phyloP scores from a whole-genome alignment of 2,888 invertebrate species.

The Drosophila paranaensis region DNA sequence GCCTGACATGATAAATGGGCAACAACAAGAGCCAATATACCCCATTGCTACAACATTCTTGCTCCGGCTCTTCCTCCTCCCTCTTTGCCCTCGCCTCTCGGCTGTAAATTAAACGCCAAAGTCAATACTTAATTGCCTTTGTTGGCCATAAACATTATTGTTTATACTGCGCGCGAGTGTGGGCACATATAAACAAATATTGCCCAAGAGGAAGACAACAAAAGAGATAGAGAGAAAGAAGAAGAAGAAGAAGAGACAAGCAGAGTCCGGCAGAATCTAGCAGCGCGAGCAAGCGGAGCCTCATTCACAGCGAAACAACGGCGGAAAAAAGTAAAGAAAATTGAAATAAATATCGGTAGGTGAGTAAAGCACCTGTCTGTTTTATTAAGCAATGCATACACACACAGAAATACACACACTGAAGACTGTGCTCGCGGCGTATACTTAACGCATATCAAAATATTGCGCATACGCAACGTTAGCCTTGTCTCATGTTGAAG shows the following conservation, averaged over 20 bases:
- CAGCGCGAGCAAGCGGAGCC: too few relatives aligned
- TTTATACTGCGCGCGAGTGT: constrained; percentile 41
- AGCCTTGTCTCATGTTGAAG: background rate
- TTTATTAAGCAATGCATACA: constrained; percentile 11
- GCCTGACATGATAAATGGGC: constrained; percentile 23
- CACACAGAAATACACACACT: background rate
- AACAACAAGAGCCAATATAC: constrained; percentile 2
- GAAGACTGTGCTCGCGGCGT: background rate
- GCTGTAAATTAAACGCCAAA: constrained; percentile 47
- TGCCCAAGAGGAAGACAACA: constrained; percentile 2
- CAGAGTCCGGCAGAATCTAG: background rate
- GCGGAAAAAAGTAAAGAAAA: constrained; percentile 13
- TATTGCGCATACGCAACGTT: constrained; percentile 5
- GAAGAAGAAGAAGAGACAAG: background rate
- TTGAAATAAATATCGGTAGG: constrained; percentile 10
- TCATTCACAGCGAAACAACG: constrained; percentile 8
- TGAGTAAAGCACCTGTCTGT: constrained; percentile 13
- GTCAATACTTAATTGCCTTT: constrained; percentile 56
- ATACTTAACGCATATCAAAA: background rate
- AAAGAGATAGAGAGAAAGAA: background rate
- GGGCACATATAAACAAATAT: constrained; percentile 42
- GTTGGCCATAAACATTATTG: constrained; percentile 47
- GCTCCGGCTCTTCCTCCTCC: background rate
- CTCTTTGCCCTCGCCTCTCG: background rate
- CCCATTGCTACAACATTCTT: background rate